Evolutionary conservation across 2,888 invertebrate genomes (phyloP).

Genomic region (Actias luna): DNA sequence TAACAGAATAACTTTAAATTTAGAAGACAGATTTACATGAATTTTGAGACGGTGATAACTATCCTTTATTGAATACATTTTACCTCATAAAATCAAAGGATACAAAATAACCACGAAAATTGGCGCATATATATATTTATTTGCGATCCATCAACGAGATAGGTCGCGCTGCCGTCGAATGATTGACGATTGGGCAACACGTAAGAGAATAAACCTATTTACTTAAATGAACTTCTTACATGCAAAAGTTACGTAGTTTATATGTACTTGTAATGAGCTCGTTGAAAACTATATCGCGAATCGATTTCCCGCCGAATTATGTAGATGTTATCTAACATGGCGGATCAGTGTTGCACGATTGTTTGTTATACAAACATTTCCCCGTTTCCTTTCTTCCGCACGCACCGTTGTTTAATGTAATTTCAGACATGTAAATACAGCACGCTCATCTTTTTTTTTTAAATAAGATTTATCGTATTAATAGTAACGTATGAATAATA

Average conservation of each 20-base stretch:
- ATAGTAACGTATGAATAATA: not conserved
- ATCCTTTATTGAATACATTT: no score
- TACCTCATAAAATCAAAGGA: no score
- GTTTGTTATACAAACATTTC: conserved; percentile 37
- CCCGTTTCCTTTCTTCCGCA: conserved; percentile 65
- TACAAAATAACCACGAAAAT: no score
- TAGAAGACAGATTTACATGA: no score
- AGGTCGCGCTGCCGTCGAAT: no score
- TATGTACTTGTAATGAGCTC: not conserved
- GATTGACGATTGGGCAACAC: no score
- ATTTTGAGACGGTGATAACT: no score
- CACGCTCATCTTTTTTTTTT: conserved; percentile 51
- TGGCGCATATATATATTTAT: no score
- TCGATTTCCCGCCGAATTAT: conserved; percentile 24
- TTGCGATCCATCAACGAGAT: no score
- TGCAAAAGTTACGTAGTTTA: not conserved
- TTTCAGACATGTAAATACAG: conserved; percentile 48
- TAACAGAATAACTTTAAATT: no score
- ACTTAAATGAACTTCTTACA: not conserved
- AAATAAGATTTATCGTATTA: not conserved
- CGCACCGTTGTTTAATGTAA: conserved; percentile 30
- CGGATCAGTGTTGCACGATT: conserved; percentile 25
- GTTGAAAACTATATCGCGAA: conserved; percentile 12
- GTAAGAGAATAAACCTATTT: no score
- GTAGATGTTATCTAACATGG: conserved; percentile 38